Evolutionary conservation across 2,113 vertebrate species (phyloP).

Genomic region (Trematomus loennbergii): DNA sequence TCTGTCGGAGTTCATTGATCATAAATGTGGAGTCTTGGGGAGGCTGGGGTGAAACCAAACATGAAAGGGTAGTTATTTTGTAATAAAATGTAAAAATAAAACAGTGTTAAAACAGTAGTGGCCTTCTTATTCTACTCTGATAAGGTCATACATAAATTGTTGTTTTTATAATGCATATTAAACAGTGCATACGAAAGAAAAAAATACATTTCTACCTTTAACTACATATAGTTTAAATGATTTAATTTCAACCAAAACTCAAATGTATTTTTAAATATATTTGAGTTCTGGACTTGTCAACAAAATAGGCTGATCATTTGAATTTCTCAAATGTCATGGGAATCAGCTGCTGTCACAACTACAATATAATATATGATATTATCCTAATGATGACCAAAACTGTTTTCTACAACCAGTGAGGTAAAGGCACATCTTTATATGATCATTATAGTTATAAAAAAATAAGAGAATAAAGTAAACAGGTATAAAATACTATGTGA

Average conservation of each 20-base stretch:
- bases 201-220: not conserved
- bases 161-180: not conserved
- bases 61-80: not conserved
- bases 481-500: too few species aligned
- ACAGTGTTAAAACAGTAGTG: not conserved
- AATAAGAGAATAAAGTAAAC: too few species aligned
- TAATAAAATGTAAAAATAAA: not conserved
- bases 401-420: too few species aligned
- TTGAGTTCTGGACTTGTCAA: not conserved
- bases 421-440: too few species aligned
- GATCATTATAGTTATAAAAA: too few species aligned
- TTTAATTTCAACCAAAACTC: not conserved
- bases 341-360: not conserved
- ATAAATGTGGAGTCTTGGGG: constrained; percentile 32
- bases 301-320: too few species aligned
- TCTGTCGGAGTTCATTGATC: constrained; percentile 67
- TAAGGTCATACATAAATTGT: not conserved
- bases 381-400: not conserved
- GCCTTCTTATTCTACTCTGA: not conserved
- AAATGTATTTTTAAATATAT: too few species aligned
- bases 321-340: not conserved
- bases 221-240: not conserved
- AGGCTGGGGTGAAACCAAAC: constrained; percentile 4
- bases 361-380: not conserved
- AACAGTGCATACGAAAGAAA: not conserved